phyloP scores from a whole-genome alignment of 2,113 vertebrate genomes.

The Phoxinus phoxinus region DNA sequence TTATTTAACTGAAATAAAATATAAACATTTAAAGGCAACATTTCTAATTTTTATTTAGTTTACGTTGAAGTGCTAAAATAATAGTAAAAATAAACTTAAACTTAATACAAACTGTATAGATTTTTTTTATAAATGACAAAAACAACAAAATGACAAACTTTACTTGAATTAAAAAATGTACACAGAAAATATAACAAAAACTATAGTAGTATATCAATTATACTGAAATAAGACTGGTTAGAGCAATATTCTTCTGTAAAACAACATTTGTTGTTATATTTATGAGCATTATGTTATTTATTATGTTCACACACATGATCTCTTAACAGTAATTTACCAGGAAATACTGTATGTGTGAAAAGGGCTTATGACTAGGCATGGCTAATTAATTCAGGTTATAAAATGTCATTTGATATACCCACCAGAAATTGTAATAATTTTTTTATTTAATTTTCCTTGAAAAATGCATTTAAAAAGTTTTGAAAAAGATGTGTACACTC shows the following conservation, averaged over 20 bases:
- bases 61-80: background rate
- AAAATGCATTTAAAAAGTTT: background rate
- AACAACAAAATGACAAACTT: background rate
- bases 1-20: background rate
- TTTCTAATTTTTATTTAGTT: too few species aligned
- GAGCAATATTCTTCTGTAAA: background rate
- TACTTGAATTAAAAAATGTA: background rate
- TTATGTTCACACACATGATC: too few species aligned
- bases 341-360: too few species aligned
- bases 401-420: background rate
- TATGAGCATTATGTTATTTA: background rate
- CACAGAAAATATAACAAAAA: background rate
- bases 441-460: background rate
- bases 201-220: background rate
- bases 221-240: background rate
- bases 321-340: too few species aligned
- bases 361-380: background rate
- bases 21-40: background rate
- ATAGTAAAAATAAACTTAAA: background rate
- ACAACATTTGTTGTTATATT: background rate
- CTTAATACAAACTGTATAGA: background rate
- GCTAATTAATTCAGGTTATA: background rate
- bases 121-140: background rate
- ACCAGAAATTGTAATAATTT: background rate
- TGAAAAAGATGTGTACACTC: background rate